Conservation (phyloP, 2,888 invertebrate species). For the Cephonodes hylas region DNA sequence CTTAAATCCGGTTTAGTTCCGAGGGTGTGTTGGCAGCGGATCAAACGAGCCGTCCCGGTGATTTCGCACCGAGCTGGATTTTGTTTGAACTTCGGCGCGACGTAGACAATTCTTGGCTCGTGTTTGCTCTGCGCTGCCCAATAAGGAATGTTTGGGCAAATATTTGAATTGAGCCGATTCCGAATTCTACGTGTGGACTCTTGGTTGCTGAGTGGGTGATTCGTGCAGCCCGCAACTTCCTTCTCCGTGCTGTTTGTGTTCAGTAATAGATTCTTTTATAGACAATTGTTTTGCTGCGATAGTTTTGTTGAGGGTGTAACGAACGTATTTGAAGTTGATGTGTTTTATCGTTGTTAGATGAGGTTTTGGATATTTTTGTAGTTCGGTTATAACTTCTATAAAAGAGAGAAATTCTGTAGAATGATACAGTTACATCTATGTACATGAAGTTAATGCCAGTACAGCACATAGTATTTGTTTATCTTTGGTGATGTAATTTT, state of each 20-base stretch:
- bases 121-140: slow-evolving; percentile 13
- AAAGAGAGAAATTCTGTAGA: too few species aligned
- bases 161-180: slow-evolving; percentile 13
- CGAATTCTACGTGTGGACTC: background rate
- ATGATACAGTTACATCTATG: too few species aligned
- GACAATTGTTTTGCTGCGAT: background rate
- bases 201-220: background rate
- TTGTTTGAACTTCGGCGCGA: slow-evolving; percentile 14
- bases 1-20: slow-evolving; percentile 53
- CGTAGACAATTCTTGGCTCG: slow-evolving; percentile 15
- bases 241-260: background rate
- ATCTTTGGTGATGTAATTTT: too few species aligned
- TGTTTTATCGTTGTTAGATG: too few species aligned
- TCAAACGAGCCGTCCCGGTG: slow-evolving; percentile 34
- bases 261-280: background rate
- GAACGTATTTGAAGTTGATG: too few species aligned
- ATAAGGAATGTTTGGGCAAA: slow-evolving; percentile 17
- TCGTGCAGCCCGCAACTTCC: background rate
- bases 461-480: too few species aligned
- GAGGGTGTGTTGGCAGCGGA: slow-evolving; percentile 46
- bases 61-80: background rate
- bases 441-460: too few species aligned
- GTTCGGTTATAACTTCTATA: too few species aligned
- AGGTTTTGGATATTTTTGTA: too few species aligned
- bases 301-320: background rate